These are phyloP conservation scores for Larimichthys crocea DNA, from an alignment of 2,113 vertebrate species.

Conservation along the genomic window DNA sequence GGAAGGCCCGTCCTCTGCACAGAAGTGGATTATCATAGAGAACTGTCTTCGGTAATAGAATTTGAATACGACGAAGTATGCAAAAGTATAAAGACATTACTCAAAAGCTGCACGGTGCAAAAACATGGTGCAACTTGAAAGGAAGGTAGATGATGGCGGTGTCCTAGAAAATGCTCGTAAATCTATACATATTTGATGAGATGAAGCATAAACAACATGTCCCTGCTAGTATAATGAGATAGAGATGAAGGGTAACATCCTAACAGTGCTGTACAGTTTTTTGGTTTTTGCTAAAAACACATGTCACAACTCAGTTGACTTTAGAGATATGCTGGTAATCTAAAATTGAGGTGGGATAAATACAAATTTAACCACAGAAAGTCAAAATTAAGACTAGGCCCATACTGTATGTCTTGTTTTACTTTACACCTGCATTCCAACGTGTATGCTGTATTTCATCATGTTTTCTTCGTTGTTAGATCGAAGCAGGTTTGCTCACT, in stretches of 20 bases:
- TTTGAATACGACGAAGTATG: conserved; percentile 46
- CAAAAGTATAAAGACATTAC: conserved; percentile 44
- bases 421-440: neutral
- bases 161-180: conserved; percentile 70
- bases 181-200: conserved; percentile 74
- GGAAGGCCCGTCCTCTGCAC: neutral
- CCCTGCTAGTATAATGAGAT: conserved; percentile 61
- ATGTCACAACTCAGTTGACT: conserved; percentile 11
- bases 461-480: conserved; percentile 3
- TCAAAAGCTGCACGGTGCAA: conserved; percentile 21
- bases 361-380: neutral
- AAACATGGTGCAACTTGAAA: conserved; percentile 47
- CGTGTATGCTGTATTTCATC: neutral
- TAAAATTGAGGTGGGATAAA: neutral
- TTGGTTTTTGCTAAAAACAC: conserved; percentile 36
- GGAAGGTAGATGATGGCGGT: conserved; percentile 48
- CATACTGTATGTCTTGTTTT: neutral
- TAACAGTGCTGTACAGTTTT: conserved; percentile 12
- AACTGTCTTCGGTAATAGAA: neutral
- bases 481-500: neutral
- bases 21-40: conserved; percentile 34
- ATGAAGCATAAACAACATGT: conserved; percentile 69
- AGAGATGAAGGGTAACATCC: conserved; percentile 53
- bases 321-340: conserved; percentile 5
- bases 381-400: neutral